These are phyloP conservation scores for Excalfactoria chinensis DNA, from an alignment of 2,113 vertebrate species.

Conservation along the genomic window DNA sequence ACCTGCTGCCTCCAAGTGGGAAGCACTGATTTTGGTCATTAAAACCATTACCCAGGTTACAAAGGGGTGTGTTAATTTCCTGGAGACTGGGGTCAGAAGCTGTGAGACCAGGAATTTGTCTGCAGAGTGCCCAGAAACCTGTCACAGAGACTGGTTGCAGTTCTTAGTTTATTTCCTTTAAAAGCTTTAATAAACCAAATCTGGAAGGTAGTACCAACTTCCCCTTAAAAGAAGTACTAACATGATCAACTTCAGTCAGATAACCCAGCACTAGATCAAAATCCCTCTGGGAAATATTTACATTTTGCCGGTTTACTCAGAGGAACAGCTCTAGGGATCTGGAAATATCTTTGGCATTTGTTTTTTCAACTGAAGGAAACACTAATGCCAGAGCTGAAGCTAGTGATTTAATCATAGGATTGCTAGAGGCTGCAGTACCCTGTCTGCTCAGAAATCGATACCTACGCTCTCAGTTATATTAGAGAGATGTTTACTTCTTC, in stretches of 20 bases:
- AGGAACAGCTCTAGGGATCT: conserved; percentile 68
- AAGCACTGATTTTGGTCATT: neutral
- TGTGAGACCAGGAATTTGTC: neutral
- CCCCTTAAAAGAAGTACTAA: conserved; percentile 61
- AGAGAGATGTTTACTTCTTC: conserved; percentile 73
- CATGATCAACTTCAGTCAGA: conserved; percentile 72
- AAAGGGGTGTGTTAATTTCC: neutral
- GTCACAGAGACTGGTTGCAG: neutral
- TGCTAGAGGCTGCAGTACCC: conserved; percentile 73
- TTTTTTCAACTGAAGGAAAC: conserved; percentile 69
- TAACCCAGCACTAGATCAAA: conserved; percentile 75
- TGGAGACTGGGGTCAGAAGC: neutral
- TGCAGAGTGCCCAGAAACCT: neutral
- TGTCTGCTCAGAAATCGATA: conserved; percentile 80
- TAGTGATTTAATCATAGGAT: conserved; percentile 79
- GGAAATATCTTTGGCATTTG: conserved; percentile 63
- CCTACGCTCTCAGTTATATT: conserved; percentile 72
- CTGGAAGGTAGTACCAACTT: conserved; percentile 63
- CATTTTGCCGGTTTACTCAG: conserved; percentile 74
- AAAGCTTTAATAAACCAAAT: conserved; percentile 46
- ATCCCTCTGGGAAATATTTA: conserved; percentile 74
- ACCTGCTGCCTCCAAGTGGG: conserved; percentile 17
- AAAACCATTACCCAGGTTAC: neutral
- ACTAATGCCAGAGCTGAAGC: conserved; percentile 66
- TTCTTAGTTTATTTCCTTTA: conserved; percentile 59